A percentile compares a stretch with the other conserved stretches of the same genome.
Evolutionary conservation across 1,140 invertebrate genomes (phyloP).

Genomic region (Watersipora subatra): DNA sequence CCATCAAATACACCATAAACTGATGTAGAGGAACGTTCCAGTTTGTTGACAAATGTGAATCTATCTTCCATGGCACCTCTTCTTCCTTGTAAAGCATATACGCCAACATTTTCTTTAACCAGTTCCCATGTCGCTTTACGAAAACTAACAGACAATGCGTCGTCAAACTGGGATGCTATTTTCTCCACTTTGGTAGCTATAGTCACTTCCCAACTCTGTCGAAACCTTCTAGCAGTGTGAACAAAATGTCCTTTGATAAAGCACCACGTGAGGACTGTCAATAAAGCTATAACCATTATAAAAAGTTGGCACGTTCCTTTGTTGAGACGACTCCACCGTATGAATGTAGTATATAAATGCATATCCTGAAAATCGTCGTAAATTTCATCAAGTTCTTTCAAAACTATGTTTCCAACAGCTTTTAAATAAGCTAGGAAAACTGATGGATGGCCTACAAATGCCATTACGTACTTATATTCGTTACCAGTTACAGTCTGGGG

Average conservation of each 20-base stretch:
- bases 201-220: background rate
- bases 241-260: background rate
- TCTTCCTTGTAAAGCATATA: conserved; percentile 74
- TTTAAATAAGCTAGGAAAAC: too few relatives aligned
- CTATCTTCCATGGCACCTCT: conserved; percentile 83
- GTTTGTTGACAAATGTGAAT: conserved; percentile 62
- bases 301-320: too few relatives aligned
- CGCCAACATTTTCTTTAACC: conserved; percentile 57
- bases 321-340: too few relatives aligned
- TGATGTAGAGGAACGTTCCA: conserved; percentile 45
- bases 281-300: too few relatives aligned
- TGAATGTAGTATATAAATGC: too few relatives aligned
- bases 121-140: conserved; percentile 52
- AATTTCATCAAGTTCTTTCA: too few relatives aligned
- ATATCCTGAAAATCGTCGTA: too few relatives aligned
- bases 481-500: too few relatives aligned
- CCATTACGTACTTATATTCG: too few relatives aligned
- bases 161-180: background rate
- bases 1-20: conserved; percentile 87
- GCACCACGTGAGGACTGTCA: too few relatives aligned
- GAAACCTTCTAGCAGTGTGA: background rate
- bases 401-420: too few relatives aligned
- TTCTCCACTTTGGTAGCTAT: background rate
- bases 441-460: too few relatives aligned
- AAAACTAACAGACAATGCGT: background rate